Evolutionary conservation across 2,797 vertebrate species (phyloP), one percentile per base, ranked within the genome.

Genomic region (Rhinophrynus dorsalis): DNA sequence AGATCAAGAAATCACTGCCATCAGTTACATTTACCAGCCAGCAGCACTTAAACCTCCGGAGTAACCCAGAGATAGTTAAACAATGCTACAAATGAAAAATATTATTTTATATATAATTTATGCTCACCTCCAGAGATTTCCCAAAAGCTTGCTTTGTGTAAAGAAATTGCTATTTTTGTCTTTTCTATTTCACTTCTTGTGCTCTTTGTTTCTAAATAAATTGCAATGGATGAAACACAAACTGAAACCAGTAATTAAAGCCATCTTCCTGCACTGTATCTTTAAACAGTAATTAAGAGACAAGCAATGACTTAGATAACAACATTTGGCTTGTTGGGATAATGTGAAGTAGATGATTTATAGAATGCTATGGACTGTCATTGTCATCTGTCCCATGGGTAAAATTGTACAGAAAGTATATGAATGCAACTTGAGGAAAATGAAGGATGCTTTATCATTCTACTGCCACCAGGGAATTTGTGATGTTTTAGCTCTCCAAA

Each of bases 21-120:
- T n/a, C n/a, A n/a, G n/a, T n/a, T n/a, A n/a, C 12, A 63, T 23
- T 18, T 51, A 13, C 29, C 21, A 38, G 60, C 44, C 7, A 65
- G 60, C 3, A 74, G 21, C 15, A 37, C 30, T 5, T 1, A 69
- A n/a, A n/a, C 56, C 33, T 44, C 33, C n/a, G 24, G 18, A 47
- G 30, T 44, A 67, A 58, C 21, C 30, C n/a, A 26, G 26, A 27
- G 15, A 51, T 2, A 5, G 18, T 27, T 50, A 13, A 26, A 50
- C 5, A 42, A 42, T 11, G 8, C n/a, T 51, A 15, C 5, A 59
- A 58, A 61, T 68, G 11, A 68, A 35, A 68, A 30, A 68, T 51
- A n/a, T 30, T 6, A 23, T 40, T 58, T 57, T 37, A 67, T 68
- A 15, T 50, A 68, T 68, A 40, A 60, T 68, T 68, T 47, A 54